Evolutionary conservation across 2,113 vertebrate species (phyloP), one percentile per base, ranked within the genome.

Genomic region (Coryphaenoides rupestris): DNA sequence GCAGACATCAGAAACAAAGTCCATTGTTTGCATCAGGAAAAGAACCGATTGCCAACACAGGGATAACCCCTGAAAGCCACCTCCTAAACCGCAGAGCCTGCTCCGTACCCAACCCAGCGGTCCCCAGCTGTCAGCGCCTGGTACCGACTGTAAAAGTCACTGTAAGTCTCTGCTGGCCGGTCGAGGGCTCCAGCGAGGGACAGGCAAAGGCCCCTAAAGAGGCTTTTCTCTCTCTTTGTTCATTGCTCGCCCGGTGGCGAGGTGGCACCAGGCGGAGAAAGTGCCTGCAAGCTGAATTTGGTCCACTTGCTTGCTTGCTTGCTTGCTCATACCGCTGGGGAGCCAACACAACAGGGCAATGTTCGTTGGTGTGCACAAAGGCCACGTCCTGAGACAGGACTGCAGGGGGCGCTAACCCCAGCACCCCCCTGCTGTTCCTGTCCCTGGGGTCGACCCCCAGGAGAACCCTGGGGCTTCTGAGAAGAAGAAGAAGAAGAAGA

Each of bases 231-330:
- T 50, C 54, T 33, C 15, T 54, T 50, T 50, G 16, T 13, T n/a
- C 4, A 17, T 62, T 33, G 17, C 22, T 5, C 54, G 23, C 57
- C 54, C 49, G 23, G 59, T 56, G 56, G 52, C 63, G 23, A 53
- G 47, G 47, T 80, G 80, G 78, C 72, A 83, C 78, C 47, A 40
- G 33, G 33, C 33, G 9, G 33, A 40, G 33, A 63, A 80, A 80
- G 74, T 71, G 77, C 75, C 74, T 77, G 68, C 63, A 84, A 81
- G 73, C 59, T 70, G 62, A 80, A n/a, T n/a, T n/a, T n/a, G n/a
- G n/a, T n/a, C n/a, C n/a, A n/a, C n/a, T n/a, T n/a, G n/a, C n/a
- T n/a, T n/a, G n/a, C n/a, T 76, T 81, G 76, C 49, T 60, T 47
- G 65, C 64, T 66, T 56, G 57, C 68, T 66, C 49, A 69, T 66